Percentiles rank a stretch among this genome's conserved stretches.
These are phyloP conservation scores for Philereme transversata DNA, from an alignment of 2,888 invertebrate species.

Conservation along the genomic window DNA sequence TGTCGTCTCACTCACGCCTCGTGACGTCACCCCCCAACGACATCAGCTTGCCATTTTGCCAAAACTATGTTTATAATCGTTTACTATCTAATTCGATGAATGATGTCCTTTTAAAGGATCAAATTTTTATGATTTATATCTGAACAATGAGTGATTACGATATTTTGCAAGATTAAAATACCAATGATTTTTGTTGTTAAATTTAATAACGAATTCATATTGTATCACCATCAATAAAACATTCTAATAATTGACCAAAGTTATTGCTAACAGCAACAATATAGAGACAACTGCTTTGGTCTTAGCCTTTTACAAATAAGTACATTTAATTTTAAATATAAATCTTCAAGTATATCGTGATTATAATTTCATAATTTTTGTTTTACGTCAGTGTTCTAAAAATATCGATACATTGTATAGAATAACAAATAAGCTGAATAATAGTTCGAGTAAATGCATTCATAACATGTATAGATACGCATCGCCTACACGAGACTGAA, in stretches of 20 bases:
- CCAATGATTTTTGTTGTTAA: constrained; percentile 56
- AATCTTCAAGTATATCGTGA: constrained; percentile 55
- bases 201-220: constrained; percentile 67
- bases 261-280: constrained; percentile 78
- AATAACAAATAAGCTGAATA: constrained; percentile 65
- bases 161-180: constrained; percentile 62
- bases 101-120: constrained; percentile 32
- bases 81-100: constrained; percentile 39
- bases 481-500: constrained; percentile 55
- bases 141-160: constrained; percentile 17
- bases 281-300: constrained; percentile 75
- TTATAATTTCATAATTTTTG: constrained; percentile 51
- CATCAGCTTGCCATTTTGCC: constrained; percentile 29
- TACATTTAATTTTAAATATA: constrained; percentile 68
- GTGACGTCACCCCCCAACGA: constrained; percentile 19
- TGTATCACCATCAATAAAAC: constrained; percentile 71
- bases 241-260: constrained; percentile 83
- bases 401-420: constrained; percentile 57
- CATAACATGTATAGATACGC: constrained; percentile 46
- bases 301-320: constrained; percentile 75
- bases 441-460: constrained; percentile 67
- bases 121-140: constrained; percentile 8
- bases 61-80: constrained; percentile 33
- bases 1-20: constrained; percentile 21
- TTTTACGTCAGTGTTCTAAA: constrained; percentile 50